phyloP scores from a whole-genome alignment of 2,888 invertebrate species.

The Metopia argyrocephala region DNA sequence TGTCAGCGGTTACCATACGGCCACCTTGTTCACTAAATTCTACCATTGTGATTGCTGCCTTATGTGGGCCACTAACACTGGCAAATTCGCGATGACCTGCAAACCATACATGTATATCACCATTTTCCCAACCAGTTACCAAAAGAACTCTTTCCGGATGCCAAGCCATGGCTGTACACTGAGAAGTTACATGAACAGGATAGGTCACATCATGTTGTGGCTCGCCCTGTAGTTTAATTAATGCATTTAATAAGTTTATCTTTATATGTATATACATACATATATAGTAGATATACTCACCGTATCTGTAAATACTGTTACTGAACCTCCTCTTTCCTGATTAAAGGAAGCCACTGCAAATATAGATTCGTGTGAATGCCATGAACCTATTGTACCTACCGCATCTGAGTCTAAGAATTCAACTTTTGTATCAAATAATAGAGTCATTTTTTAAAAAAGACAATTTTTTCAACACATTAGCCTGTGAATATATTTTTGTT shows the following conservation, averaged over 20 bases:
- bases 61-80: constrained; percentile 83
- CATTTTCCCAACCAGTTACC: constrained; percentile 95
- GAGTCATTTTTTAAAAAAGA: constrained; percentile 81
- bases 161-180: constrained; percentile 91
- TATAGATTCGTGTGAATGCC: constrained; percentile 90
- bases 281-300: constrained; percentile 79
- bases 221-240: constrained; percentile 81
- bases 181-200: constrained; percentile 86
- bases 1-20: constrained; percentile 91
- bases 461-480: neutral
- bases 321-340: constrained; percentile 92
- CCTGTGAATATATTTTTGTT: constrained; percentile 2
- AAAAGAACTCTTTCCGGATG: constrained; percentile 91
- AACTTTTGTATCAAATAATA: constrained; percentile 91
- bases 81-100: constrained; percentile 85
- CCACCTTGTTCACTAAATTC: constrained; percentile 90
- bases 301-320: constrained; percentile 92
- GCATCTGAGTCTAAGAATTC: constrained; percentile 86
- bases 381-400: constrained; percentile 88
- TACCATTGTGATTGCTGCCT: constrained; percentile 83
- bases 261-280: neutral
- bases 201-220: constrained; percentile 87
- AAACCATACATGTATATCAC: constrained; percentile 91
- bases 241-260: neutral
- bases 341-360: constrained; percentile 92